phyloP scores from a whole-genome alignment of 2,113 vertebrate genomes.

The Chionomys nivalis region DNA sequence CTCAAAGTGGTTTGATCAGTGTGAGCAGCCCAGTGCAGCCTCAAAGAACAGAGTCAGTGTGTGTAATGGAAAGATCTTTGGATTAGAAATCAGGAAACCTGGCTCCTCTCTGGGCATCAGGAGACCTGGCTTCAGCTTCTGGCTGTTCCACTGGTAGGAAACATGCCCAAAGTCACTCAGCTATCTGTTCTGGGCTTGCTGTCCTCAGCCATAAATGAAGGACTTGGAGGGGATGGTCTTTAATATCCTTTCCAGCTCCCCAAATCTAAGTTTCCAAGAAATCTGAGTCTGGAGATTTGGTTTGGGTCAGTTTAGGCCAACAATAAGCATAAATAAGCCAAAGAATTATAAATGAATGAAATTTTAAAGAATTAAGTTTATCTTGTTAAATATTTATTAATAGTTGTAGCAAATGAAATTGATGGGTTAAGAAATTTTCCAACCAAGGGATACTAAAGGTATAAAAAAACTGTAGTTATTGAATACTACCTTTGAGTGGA shows the following conservation, averaged over 20 bases:
- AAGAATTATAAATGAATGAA: slow-evolving; percentile 31
- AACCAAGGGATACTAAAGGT: background rate
- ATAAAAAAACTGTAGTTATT: background rate
- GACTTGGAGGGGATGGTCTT: slow-evolving; percentile 28
- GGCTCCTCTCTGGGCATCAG: slow-evolving; percentile 71
- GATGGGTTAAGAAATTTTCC: slow-evolving; percentile 34
- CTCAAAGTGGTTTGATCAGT: slow-evolving; percentile 34
- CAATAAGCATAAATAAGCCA: background rate
- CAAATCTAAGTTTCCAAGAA: slow-evolving; percentile 57
- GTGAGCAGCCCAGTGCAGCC: background rate
- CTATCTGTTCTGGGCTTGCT: slow-evolving; percentile 75
- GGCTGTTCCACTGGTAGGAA: slow-evolving; percentile 66
- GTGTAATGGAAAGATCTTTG: slow-evolving; percentile 76
- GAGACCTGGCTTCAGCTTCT: slow-evolving; percentile 75
- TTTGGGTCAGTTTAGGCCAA: slow-evolving; percentile 35
- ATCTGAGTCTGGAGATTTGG: slow-evolving; percentile 43
- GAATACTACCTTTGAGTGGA: background rate
- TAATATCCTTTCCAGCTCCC: slow-evolving; percentile 67
- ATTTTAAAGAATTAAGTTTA: slow-evolving; percentile 45
- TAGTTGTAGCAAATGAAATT: background rate
- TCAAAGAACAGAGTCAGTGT: slow-evolving; percentile 73
- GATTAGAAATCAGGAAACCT: slow-evolving; percentile 70
- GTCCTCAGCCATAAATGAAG: slow-evolving; percentile 66
- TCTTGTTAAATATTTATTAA: background rate
- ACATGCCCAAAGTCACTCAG: slow-evolving; percentile 69